phyloP scores from a whole-genome alignment of 2,888 invertebrate species.

The Aromia moschata region DNA sequence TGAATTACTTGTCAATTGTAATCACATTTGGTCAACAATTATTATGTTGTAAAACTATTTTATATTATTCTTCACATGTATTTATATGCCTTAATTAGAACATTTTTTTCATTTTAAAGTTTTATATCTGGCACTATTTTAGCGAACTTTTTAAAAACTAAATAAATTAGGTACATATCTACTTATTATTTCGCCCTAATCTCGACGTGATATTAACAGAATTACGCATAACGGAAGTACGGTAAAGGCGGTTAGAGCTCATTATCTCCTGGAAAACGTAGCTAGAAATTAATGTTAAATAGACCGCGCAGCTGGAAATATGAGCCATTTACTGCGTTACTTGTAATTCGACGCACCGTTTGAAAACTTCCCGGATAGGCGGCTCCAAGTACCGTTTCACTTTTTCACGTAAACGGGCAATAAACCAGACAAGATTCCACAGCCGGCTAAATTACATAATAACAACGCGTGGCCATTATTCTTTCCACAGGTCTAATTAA shows the following conservation, averaged over 20 bases:
- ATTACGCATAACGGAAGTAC: no score
- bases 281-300: conserved; percentile 25
- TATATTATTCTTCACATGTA: no score
- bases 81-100: no score
- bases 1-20: no score
- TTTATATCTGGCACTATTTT: no score
- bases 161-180: no score
- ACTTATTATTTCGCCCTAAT: no score
- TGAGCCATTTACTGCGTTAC: conserved; percentile 23
- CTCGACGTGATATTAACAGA: no score
- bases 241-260: background rate
- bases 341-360: conserved; percentile 27
- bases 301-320: conserved; percentile 22
- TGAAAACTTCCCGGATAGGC: conserved; percentile 23
- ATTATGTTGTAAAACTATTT: no score
- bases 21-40: no score
- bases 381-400: conserved; percentile 15
- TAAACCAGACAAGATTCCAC: conserved; percentile 5
- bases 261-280: conserved; percentile 19
- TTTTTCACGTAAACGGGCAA: conserved; percentile 18
- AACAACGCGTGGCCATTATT: conserved; percentile 9
- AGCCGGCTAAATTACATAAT: conserved; percentile 18
- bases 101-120: no score
- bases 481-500: conserved; percentile 24
- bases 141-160: no score